A percentile compares a stretch with the other conserved stretches of the same genome.
phyloP scores from a whole-genome alignment of 2,888 invertebrate species.

The Acholoe squamosa region DNA sequence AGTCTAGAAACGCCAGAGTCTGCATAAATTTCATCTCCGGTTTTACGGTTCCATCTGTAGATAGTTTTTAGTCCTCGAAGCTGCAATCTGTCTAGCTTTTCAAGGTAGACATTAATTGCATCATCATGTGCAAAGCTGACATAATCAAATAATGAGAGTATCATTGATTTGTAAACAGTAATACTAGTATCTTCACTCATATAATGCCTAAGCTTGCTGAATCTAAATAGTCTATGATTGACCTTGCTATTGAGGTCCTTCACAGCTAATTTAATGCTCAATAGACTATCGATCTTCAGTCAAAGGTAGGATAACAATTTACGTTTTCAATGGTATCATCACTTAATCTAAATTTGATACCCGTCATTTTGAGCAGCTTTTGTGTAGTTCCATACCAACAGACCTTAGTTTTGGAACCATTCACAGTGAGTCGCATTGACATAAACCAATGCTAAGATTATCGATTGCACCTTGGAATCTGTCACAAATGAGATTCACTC shows the following conservation, averaged over 20 bases:
- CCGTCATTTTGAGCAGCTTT: background rate
- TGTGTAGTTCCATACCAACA: background rate
- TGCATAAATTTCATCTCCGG: no score
- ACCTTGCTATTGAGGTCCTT: background rate
- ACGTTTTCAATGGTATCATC: background rate
- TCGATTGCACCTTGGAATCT: background rate
- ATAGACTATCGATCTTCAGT: background rate
- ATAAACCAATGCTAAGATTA: background rate
- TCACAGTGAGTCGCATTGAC: no score
- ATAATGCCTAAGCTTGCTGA: background rate
- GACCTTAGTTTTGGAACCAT: background rate
- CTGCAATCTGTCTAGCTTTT: background rate
- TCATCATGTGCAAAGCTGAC: background rate
- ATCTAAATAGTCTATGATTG: background rate
- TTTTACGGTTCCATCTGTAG: no score
- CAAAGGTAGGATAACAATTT: background rate
- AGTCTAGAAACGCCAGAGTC: no score
- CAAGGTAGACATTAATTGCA: background rate
- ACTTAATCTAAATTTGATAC: background rate
- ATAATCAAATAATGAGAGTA: background rate
- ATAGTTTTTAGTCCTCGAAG: background rate
- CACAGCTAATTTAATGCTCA: background rate
- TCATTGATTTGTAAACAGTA: background rate
- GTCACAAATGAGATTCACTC: background rate
- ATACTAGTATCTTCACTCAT: no score